phyloP scores from a whole-genome alignment of 1,140 invertebrate species.

The Formica exsecta region DNA sequence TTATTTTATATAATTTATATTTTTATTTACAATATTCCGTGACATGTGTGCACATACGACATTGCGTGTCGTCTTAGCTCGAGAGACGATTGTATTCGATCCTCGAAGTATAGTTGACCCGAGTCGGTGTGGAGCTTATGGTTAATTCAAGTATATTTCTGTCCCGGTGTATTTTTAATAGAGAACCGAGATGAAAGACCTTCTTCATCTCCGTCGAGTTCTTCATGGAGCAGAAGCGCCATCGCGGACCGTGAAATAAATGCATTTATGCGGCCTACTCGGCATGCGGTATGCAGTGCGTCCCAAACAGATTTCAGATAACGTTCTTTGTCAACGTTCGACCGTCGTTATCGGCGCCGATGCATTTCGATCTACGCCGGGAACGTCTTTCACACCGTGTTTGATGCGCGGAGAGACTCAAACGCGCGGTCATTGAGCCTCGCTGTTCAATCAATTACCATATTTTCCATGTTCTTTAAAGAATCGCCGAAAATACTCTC shows the following conservation, averaged over 20 bases:
- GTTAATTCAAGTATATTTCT: constrained; percentile 73
- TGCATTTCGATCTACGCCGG: constrained; percentile 79
- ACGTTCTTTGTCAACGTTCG: constrained; percentile 81
- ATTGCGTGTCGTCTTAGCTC: neutral
- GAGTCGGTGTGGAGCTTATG: constrained; percentile 59
- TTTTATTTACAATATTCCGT: neutral
- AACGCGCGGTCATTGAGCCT: constrained; percentile 74
- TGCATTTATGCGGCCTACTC: constrained; percentile 82
- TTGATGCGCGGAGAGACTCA: constrained; percentile 48
- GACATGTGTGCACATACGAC: neutral
- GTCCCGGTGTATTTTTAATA: constrained; percentile 62
- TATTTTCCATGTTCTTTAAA: constrained; percentile 57
- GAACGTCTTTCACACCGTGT: constrained; percentile 70
- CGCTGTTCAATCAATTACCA: constrained; percentile 63
- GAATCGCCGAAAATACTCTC: constrained; percentile 28
- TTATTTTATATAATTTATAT: neutral
- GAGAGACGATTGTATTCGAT: constrained; percentile 44
- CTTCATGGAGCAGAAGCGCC: constrained; percentile 63
- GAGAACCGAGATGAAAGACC: constrained; percentile 56
- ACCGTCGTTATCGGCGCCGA: constrained; percentile 76
- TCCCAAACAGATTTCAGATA: constrained; percentile 81
- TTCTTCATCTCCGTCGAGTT: constrained; percentile 67
- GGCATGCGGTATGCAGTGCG: constrained; percentile 76
- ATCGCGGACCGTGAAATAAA: constrained; percentile 65
- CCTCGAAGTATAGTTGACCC: constrained; percentile 32